phyloP scores from a whole-genome alignment of 2,113 vertebrate species.

The Anguilla japonica region DNA sequence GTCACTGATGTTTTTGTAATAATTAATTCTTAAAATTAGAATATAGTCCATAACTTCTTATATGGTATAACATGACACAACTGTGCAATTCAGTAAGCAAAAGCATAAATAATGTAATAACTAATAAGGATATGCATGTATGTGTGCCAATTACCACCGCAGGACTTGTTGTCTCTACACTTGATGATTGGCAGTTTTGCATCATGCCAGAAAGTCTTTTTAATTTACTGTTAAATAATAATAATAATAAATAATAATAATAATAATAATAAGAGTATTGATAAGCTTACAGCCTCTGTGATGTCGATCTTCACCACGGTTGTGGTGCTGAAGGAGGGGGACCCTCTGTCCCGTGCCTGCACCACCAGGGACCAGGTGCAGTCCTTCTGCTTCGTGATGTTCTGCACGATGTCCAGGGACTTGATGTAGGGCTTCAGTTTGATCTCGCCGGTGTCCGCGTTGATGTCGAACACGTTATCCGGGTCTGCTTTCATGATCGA shows the following conservation, averaged over 20 bases:
- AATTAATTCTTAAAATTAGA: too few species aligned
- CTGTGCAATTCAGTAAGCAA: too few species aligned
- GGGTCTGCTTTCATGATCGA: constrained; percentile 94
- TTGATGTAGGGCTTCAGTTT: constrained; percentile 88
- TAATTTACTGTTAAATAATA: neutral
- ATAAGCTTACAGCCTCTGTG: constrained; percentile 85
- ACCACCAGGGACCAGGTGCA: constrained; percentile 93
- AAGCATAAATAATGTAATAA: too few species aligned
- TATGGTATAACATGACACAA: too few species aligned
- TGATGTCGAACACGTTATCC: constrained; percentile 89
- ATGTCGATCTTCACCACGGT: constrained; percentile 92
- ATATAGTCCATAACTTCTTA: too few species aligned
- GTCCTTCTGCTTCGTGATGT: constrained; percentile 82
- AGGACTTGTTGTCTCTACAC: too few species aligned
- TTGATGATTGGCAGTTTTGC: too few species aligned
- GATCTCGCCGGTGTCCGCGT: constrained; percentile 88
- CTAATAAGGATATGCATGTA: too few species aligned
- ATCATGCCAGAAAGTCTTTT: neutral
- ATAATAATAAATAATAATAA: neutral
- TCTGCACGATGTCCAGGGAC: constrained; percentile 89
- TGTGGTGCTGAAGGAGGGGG: constrained; percentile 91
- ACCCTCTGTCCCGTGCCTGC: constrained; percentile 90
- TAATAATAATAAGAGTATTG: neutral
- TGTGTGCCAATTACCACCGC: too few species aligned
- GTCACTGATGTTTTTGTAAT: too few species aligned